Evolutionary conservation across 2,888 invertebrate species (phyloP), one percentile per base, ranked within the genome.

Genomic region (Hermaeophaga mercurialis): DNA sequence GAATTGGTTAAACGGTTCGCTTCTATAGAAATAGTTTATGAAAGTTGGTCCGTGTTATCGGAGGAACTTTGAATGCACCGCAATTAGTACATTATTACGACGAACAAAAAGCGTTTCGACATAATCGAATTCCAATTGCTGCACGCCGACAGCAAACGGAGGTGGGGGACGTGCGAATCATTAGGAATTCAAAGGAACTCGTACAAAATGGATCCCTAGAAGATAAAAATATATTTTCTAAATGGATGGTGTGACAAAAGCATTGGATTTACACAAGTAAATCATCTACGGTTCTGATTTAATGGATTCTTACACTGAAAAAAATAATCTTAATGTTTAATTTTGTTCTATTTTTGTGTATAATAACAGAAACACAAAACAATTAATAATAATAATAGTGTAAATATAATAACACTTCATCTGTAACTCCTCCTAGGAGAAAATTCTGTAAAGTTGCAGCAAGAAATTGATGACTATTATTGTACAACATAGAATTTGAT

Each of bases 71-170:
- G 49, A 58, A 58, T 58, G 45, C 50, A 56, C 34, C 45, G 56
- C 59, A 59, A 59, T 59, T 56, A 59, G 54, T 56, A 56, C 56
- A 59, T 56, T 56, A 56, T 56, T 49, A 56, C 54, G 49, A 43
- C 24, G 54, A 54, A 50, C 53, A 60, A 60, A 60, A 56, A 45
- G 41, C 34, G 48, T 24, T 55, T 46, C 54, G 50, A 59, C 56
- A 50, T 60, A 57, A 60, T 60, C 52, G 60, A 60, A 60, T 57
- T 60, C 44, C 46, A 54, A 60, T 60, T 60, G 57, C 34, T 39
- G 57, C 43, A 17, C 6, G 43, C 19, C 36, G 9, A 45, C 22
- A 38, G 36, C 17, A 56, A 50, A 45, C 22, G 38, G 41, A 31
- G 48, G n/a, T n/a, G n/a, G n/a, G n/a, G n/a, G n/a, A n/a, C n/a